A percentile compares a stretch with the other conserved stretches of the same genome.
These are phyloP conservation scores for Scomber colias DNA, from an alignment of 2,113 vertebrate genomes.

Conservation along the genomic window DNA sequence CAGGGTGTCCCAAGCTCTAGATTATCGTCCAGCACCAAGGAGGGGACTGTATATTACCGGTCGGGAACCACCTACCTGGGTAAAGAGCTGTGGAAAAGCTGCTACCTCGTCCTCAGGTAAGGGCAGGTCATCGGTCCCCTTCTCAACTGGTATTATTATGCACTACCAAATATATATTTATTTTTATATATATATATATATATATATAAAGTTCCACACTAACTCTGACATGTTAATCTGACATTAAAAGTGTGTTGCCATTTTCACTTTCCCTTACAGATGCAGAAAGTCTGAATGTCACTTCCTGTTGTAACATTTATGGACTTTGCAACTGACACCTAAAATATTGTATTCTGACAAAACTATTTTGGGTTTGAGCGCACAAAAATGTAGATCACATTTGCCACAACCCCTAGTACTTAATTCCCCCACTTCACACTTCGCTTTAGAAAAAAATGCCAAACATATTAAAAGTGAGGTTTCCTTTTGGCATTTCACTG, in stretches of 20 bases:
- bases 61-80: constrained; percentile 93
- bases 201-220: neutral
- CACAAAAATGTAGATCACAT: neutral
- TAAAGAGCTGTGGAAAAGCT: constrained; percentile 95
- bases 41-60: constrained; percentile 91
- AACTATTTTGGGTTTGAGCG: neutral
- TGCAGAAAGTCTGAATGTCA: neutral
- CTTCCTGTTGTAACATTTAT: neutral
- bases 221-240: too few species aligned
- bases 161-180: neutral
- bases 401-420: neutral
- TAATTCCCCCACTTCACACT: too few species aligned
- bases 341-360: neutral
- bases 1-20: constrained; percentile 54
- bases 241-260: neutral
- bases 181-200: neutral
- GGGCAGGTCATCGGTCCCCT: neutral
- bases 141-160: neutral
- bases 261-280: neutral
- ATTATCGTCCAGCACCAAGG: constrained; percentile 84
- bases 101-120: constrained; percentile 96
- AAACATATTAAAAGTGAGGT: neutral
- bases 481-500: neutral
- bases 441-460: neutral
- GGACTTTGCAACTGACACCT: neutral